phyloP scores from a whole-genome alignment of 1,140 invertebrate genomes.

The Amyelois transitella region DNA sequence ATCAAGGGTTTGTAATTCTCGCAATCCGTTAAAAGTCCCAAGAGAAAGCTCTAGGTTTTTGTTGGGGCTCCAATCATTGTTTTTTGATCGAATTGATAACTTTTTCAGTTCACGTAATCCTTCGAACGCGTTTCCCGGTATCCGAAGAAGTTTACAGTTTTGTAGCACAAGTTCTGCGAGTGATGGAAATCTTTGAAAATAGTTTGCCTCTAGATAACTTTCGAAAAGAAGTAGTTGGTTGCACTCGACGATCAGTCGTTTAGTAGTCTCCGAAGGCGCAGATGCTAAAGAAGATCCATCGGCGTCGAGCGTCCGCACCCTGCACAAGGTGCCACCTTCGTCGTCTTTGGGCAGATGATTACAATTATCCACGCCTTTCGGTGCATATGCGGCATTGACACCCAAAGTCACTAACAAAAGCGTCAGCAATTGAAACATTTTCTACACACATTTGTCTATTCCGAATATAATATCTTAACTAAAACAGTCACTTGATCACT shows the following conservation, averaged over 20 bases:
- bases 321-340: slow-evolving; percentile 78
- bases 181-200: slow-evolving; percentile 83
- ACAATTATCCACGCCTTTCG: slow-evolving; percentile 56
- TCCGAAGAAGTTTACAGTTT: slow-evolving; percentile 85
- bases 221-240: slow-evolving; percentile 87
- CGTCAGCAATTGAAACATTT: slow-evolving; percentile 69
- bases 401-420: slow-evolving; percentile 66
- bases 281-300: slow-evolving; percentile 78
- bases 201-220: slow-evolving; percentile 82
- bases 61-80: slow-evolving; percentile 83
- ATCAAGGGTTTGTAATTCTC: slow-evolving; percentile 85
- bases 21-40: slow-evolving; percentile 81
- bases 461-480: slow-evolving; percentile 12
- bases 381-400: slow-evolving; percentile 55
- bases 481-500: slow-evolving; percentile 32
- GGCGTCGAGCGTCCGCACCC: slow-evolving; percentile 80
- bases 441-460: slow-evolving; percentile 61
- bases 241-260: slow-evolving; percentile 83
- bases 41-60: slow-evolving; percentile 81
- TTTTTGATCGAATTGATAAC: slow-evolving; percentile 83
- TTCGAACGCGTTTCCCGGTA: slow-evolving; percentile 85
- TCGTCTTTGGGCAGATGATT: slow-evolving; percentile 35
- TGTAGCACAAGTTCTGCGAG: slow-evolving; percentile 83
- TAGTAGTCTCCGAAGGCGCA: slow-evolving; percentile 77
- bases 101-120: slow-evolving; percentile 84